Conservation (phyloP, 2,888 invertebrate genomes). For the Phytoseiulus persimilis region DNA sequence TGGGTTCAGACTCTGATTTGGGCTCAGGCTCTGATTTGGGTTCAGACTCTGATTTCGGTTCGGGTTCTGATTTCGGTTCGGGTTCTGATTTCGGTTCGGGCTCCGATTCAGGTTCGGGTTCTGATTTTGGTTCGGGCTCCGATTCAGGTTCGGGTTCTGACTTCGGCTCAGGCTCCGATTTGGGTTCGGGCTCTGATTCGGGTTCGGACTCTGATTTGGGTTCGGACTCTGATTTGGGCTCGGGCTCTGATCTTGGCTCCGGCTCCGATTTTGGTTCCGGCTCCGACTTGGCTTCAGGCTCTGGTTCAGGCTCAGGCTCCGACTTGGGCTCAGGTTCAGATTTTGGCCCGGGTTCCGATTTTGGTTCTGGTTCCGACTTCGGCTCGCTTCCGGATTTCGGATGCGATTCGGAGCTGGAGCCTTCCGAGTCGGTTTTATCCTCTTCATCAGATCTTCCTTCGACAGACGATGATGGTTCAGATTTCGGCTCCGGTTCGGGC, state of each 20-base stretch:
- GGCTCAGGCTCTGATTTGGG: constrained; percentile 45
- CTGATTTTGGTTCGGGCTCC: constrained; percentile 38
- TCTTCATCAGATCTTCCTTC: too few species aligned
- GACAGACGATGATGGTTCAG: constrained; percentile 42
- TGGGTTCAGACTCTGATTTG: constrained; percentile 49
- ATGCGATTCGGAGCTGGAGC: constrained; percentile 45
- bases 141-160: constrained; percentile 40
- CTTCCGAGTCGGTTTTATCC: too few species aligned
- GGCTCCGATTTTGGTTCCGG: constrained; percentile 50
- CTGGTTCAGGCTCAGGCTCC: constrained; percentile 40
- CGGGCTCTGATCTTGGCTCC: constrained; percentile 46
- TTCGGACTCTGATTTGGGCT: constrained; percentile 51
- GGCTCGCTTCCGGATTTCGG: constrained; percentile 51
- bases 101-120: constrained; percentile 49
- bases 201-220: constrained; percentile 51
- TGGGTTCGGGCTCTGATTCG: constrained; percentile 47
- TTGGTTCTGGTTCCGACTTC: constrained; percentile 51
- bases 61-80: constrained; percentile 49
- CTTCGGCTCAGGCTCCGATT: neutral
- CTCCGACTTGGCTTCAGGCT: constrained; percentile 37
- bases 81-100: constrained; percentile 48
- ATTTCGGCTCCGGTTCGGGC: constrained; percentile 45
- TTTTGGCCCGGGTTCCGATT: constrained; percentile 47
- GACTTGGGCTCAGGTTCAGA: neutral
- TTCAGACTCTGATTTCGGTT: constrained; percentile 48